Percentiles rank a stretch among this genome's conserved stretches.
These are phyloP conservation scores for Atta cephalotes DNA, from an alignment of 1,140 invertebrate species.

Conservation along the genomic window DNA sequence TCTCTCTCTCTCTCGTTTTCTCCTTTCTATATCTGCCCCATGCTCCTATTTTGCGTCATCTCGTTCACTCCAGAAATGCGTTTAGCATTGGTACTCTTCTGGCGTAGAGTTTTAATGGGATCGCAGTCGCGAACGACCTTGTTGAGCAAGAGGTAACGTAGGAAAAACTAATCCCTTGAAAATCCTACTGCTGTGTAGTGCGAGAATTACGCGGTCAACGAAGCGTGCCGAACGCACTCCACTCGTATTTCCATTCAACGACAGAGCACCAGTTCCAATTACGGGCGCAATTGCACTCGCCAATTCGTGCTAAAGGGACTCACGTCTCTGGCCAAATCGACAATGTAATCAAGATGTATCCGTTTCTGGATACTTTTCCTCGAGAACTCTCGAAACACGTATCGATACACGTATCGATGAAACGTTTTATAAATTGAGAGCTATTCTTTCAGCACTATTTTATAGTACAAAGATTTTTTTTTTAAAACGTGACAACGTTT, in stretches of 20 bases:
- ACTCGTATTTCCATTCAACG: conserved; percentile 67
- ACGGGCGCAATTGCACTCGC: conserved; percentile 67
- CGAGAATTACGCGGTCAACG: conserved; percentile 70
- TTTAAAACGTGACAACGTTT: neutral
- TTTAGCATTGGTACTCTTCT: conserved; percentile 55
- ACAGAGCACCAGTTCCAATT: conserved; percentile 65
- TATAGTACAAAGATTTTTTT: neutral
- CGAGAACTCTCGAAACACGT: conserved; percentile 23
- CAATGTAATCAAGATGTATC: conserved; percentile 56
- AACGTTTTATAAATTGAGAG: neutral
- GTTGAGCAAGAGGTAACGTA: conserved; percentile 49
- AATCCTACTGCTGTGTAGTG: conserved; percentile 61
- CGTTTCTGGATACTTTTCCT: conserved; percentile 37
- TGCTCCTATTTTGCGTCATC: neutral
- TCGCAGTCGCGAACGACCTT: conserved; percentile 51
- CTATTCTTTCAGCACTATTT: neutral
- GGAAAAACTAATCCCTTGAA: conserved; percentile 72
- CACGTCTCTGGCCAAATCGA: conserved; percentile 6
- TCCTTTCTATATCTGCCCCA: neutral
- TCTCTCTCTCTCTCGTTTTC: neutral
- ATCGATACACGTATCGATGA: neutral
- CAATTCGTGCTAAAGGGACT: conserved; percentile 53
- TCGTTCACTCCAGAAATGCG: conserved; percentile 51
- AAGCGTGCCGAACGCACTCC: conserved; percentile 61
- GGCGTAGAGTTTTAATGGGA: conserved; percentile 64